Base-by-base conservation (phyloP, 2,888 invertebrate genomes). In the Plebejus anna region DNA sequence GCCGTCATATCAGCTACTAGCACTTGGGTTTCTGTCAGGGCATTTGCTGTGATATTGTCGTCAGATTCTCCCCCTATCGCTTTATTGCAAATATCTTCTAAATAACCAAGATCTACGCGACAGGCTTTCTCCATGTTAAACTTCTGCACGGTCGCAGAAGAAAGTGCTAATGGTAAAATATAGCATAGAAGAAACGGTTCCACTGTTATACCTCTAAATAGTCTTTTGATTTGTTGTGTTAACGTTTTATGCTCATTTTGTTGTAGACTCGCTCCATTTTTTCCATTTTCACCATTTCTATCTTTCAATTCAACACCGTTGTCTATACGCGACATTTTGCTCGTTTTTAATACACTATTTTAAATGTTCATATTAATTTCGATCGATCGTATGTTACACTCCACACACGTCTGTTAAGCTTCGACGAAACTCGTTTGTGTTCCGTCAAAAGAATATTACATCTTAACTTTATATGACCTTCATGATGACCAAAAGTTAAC, bases 121-220 rank as follows among this genome's bases (percentile, higher is more conserved):
- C 95, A 95, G 22, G 95, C 94, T 83, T 95, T 95, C 81, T 95
- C 95, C 81, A 94, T 87, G 79, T 95, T 94, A 1, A 95, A 84
- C 79, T 94, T 92, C 76, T 90, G 89, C 1, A 95, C 87, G 9
- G 95, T 94, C 1, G 95, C 83, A 38, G 95, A 94, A 0, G 97
- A 96, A 79, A 95, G 88, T 0, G 95, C 91, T 80, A 90, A 94
- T 13, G 96, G 96, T 83, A 96, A 88, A 38, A 96, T 90, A 82
- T 95, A 96, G 80, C 95, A 95, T 7, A 96, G 87, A 73, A 96
- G 84, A 82, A 95, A 95, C 0, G 96, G 96, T 85, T 96, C 96
- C 1, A 96, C 96, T 0, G 96, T 96, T 28, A 96, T 88, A 79
- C 88, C 90, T 4, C 80, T 83, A 7, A 90, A 80, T 59, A 84